Evolutionary conservation across 2,113 vertebrate species (phyloP).

Genomic region (Cricetomys ansorgei): DNA sequence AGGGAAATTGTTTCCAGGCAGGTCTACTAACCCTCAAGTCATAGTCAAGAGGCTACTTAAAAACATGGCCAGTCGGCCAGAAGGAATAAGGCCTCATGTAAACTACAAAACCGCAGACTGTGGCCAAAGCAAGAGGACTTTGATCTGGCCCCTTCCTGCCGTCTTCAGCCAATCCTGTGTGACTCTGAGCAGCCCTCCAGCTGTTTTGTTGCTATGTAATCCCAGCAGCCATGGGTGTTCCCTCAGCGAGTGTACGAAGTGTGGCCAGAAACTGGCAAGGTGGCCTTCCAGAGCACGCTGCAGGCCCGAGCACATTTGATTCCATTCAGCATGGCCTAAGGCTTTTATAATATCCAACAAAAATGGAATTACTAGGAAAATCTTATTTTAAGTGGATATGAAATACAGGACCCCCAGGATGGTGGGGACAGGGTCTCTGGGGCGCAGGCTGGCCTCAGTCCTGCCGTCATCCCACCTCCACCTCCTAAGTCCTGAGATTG

Average conservation of each 20-base stretch:
- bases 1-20: background rate
- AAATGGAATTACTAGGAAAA: slow-evolving; percentile 29
- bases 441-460: background rate
- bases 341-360: background rate
- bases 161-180: background rate
- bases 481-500: background rate
- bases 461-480: background rate
- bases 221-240: slow-evolving; percentile 45
- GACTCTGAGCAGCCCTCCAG: slow-evolving; percentile 16
- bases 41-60: background rate
- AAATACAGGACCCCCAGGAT: background rate
- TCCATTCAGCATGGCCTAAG: background rate
- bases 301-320: background rate
- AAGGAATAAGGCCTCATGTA: background rate
- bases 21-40: background rate
- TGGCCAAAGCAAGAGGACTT: background rate
- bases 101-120: background rate
- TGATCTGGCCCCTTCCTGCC: background rate
- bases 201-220: slow-evolving; percentile 31
- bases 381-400: background rate
- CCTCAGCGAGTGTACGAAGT: slow-evolving; percentile 40
- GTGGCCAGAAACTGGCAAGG: background rate
- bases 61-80: background rate
- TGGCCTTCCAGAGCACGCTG: background rate
- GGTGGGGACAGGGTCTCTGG: background rate